Evolutionary conservation across 2,888 invertebrate species (phyloP), one percentile per base, ranked within the genome.

Genomic region (Cerastoderma edule): DNA sequence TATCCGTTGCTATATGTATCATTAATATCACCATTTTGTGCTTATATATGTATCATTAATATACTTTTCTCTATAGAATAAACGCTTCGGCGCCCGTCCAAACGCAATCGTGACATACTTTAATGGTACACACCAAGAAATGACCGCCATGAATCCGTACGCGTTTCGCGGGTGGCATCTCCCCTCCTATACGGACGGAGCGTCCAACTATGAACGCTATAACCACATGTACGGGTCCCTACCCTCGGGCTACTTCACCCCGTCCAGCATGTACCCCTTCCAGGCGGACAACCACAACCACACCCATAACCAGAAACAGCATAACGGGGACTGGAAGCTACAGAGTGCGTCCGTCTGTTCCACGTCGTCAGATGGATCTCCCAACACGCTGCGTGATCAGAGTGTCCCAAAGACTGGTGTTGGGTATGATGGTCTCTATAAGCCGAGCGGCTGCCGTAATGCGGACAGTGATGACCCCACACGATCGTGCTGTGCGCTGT

Each of bases 161-260:
- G 85, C 88, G 57, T 87, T 89, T 79, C 86, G 89, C 50, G 87
- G 89, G 67, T 89, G 89, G 89, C 89, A 89, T 75, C 74, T 89
- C 69, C 89, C 89, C 39, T 88, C 89, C 24, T 89, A 89, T 71
- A 81, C 87, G 28, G 88, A 89, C 75, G 83, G 87, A 16, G 72
- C 86, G 22, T 75, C 87, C 19, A 88, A 87, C 72, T 88, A 87
- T 79, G 89, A 89, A 67, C 75, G 89, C 64, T 87, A 88, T 78
- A 87, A 89, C 74, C 87, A 88, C 63, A 88, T 89, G 88, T 89
- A 89, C 73, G 83, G 88, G 1, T 87, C 88, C 8, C 85, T 88
- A 83, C 83, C 89, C n/a, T 88, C 89, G 24, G 85, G 87, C 60
- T 89, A 89, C 75, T 89, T 89, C 74, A 77, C 87, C 48, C 85